These are phyloP conservation scores for Brachystomella parvula DNA, from an alignment of 1,140 invertebrate species.

Conservation along the genomic window DNA sequence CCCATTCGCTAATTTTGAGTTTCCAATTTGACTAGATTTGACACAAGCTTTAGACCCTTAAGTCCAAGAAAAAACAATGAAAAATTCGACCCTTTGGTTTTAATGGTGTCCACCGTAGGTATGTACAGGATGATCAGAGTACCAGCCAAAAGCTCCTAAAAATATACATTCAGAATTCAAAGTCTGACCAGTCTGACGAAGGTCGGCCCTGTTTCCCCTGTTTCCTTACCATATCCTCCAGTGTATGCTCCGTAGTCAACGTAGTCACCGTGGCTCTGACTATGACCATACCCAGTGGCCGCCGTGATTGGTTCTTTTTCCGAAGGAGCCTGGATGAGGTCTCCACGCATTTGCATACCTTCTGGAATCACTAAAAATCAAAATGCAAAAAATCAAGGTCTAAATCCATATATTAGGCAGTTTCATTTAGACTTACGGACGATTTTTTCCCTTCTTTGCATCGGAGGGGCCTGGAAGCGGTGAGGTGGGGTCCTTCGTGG, in stretches of 20 bases:
- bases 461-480: background rate
- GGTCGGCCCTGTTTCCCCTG: conserved; percentile 39
- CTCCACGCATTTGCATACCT: conserved; percentile 1
- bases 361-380: background rate
- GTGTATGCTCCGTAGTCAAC: conserved; percentile 43
- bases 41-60: background rate
- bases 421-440: conserved; percentile 16
- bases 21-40: conserved; percentile 15
- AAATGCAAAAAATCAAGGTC: background rate
- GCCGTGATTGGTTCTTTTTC: conserved; percentile 22
- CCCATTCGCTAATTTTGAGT: too few relatives aligned
- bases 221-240: conserved; percentile 39
- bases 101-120: conserved; percentile 17
- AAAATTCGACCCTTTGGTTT: background rate
- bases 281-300: conserved; percentile 23
- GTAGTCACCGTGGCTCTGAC: conserved; percentile 32
- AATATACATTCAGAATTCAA: background rate
- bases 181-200: background rate
- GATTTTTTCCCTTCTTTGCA: conserved; percentile 10
- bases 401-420: too few relatives aligned
- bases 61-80: background rate
- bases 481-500: conserved; percentile 5
- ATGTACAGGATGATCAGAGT: conserved; percentile 30
- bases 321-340: background rate
- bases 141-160: conserved; percentile 5